Evolutionary conservation across 2,113 vertebrate genomes (phyloP), one percentile per base, ranked within the genome.

Genomic region (Sinocyclocheilus anophthalmus): DNA sequence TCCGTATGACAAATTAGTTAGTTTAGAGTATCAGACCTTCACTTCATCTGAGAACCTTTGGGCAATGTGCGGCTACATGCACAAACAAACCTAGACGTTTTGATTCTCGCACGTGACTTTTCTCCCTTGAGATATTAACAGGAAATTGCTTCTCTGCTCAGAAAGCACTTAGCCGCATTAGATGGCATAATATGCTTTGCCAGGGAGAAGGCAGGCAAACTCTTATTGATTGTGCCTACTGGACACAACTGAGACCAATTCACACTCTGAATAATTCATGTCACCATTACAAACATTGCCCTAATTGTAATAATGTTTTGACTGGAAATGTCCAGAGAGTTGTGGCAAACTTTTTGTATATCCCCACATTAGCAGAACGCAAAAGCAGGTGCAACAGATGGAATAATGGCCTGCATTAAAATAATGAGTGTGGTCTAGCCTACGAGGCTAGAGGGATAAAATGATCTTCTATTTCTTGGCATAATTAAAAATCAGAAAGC

Each of bases 131-230:
- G 94, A 93, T 94, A 93, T 94, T 90, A 92, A 90, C 90, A 92
- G 93, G 93, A 95, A 95, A 95, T 95, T 95, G 94, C 93, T 95
- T 95, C 93, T 95, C 91, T 91, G 91, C 93, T 94, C 93, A 91
- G 92, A 92, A 94, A 91, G 93, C 92, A 89, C 92, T 94, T 90
- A 87, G 90, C 91, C 85, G 89, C 91, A 93, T 94, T 94, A 93
- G 88, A 93, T 93, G 90, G 92, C 88, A 92, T 94, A 93, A 94
- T 94, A 94, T 93, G 93, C 93, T 94, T 94, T 93, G 92, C 92
- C 89, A 92, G 88, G 85, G 88, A 90, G 88, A 92, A 91, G 89
- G 90, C 86, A 39, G 93, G 90, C 91, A 90, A 88, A 63, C 85
- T 67, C 76, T 89, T 94, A 94, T 94, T 93, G 94, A 95, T 94